Evolutionary conservation across 2,113 vertebrate genomes (phyloP), one percentile per base, ranked within the genome.

Genomic region (Lepidothrix coronata): DNA sequence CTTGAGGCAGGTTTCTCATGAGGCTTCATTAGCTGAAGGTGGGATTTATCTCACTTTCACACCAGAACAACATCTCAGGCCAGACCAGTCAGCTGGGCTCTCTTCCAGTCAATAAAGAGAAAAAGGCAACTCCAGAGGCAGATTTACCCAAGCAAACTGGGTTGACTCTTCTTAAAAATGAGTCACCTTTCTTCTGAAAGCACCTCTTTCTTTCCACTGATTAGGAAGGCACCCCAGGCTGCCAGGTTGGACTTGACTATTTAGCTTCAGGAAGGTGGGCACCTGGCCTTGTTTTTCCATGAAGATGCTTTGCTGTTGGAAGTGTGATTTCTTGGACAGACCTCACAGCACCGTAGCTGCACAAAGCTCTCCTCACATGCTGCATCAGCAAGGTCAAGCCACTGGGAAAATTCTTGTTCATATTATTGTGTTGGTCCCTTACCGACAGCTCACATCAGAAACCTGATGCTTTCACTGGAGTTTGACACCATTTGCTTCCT

Each of bases 341-440:
- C 30, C 11, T 0, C 18, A 12, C 0, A 4, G 5, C 6, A 0
- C 9, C 13, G 41, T 5, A 16, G 22, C 39, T 33, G 18, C 59
- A 27, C 41, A 49, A n/a, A 84, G 33, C 16, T 37, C 65, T 67
- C 59, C 5, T 19, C 25, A 7, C 14, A 31, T 2, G 4, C 58
- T 81, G 23, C 5, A 0, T 44, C 68, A 82, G 21, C 35, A 35
- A 59, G 25, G 37, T 8, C 31, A 74, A 59, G 43, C 2, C 51
- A 30, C 4, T 10, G 33, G 11, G 61, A 48, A 87, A 78, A 66
- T 43, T 49, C 44, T 71, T 13, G 7, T n/a, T 52, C 4, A 4
- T 1, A 28, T 81, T 8, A 4, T 71, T 72, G 11, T 7, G 0
- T 7, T n/a, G 46, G 14, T 24, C 17, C 30, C 35, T 71, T 46